Percentiles rank a stretch among this genome's conserved stretches.
These are phyloP conservation scores for Odontothrips loti DNA, from an alignment of 2,888 invertebrate species.

Conservation along the genomic window DNA sequence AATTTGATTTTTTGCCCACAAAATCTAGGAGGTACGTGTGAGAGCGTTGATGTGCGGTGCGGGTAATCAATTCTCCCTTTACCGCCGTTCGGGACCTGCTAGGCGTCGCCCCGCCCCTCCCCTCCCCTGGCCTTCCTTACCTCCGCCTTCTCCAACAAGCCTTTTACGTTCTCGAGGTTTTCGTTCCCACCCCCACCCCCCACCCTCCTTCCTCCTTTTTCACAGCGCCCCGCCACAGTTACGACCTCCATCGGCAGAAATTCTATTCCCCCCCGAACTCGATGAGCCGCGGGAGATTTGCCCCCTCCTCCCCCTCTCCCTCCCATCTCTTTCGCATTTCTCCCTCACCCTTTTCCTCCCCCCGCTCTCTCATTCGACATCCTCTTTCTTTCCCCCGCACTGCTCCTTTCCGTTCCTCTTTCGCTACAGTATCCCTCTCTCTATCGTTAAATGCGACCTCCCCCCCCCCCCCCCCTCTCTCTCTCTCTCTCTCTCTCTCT, in stretches of 20 bases:
- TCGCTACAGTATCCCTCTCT: not conserved
- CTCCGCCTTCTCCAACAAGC: not conserved
- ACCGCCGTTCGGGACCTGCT: not conserved
- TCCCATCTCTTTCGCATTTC: not conserved
- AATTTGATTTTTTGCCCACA: too few species aligned
- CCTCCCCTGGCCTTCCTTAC: not conserved
- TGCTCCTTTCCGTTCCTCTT: not conserved
- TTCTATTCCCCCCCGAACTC: not conserved
- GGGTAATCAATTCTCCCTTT: not conserved
- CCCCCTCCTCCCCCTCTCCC: not conserved
- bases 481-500: too few species aligned
- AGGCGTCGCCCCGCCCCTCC: not conserved
- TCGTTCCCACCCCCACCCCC: not conserved
- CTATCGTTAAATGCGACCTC: not conserved
- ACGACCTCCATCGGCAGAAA: not conserved
- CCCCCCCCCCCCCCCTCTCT: not conserved
- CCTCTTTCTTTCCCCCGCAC: not conserved
- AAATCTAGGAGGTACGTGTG: too few species aligned
- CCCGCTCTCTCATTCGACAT: too few species aligned
- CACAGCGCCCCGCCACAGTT: not conserved
- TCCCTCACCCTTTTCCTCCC: not conserved
- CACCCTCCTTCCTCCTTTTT: not conserved
- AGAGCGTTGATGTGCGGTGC: too few species aligned
- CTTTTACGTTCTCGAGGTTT: not conserved
- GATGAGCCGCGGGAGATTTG: not conserved